phyloP scores from a whole-genome alignment of 2,797 vertebrate genomes.

The Sebastes hubbsi region DNA sequence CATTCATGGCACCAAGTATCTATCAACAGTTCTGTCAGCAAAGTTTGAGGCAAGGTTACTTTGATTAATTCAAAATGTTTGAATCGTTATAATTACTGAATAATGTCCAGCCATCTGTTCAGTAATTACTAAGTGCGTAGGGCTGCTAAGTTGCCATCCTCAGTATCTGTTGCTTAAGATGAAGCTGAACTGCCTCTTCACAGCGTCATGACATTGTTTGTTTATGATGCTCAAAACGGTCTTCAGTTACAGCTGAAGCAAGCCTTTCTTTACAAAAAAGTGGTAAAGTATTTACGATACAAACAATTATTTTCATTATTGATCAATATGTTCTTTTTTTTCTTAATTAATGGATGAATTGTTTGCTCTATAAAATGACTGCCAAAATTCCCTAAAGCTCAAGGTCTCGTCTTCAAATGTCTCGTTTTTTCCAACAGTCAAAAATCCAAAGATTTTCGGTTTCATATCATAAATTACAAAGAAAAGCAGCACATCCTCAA shows the following conservation, averaged over 20 bases:
- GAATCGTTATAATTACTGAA: background rate
- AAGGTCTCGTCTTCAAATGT: background rate
- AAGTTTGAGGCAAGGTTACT: background rate
- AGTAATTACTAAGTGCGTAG: background rate
- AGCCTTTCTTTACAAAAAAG: background rate
- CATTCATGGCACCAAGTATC: background rate
- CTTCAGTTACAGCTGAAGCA: background rate
- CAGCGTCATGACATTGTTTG: background rate
- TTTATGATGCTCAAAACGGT: background rate
- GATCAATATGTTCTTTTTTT: background rate
- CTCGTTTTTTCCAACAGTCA: fast-evolving
- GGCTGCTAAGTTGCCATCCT: background rate
- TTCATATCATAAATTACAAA: too few relatives aligned
- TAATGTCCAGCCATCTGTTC: background rate
- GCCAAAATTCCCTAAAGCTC: background rate
- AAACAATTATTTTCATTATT: background rate
- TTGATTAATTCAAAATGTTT: background rate
- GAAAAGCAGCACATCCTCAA: too few relatives aligned
- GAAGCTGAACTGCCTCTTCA: background rate
- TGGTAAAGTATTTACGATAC: too few relatives aligned
- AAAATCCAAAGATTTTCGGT: fast-evolving
- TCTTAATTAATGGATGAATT: background rate
- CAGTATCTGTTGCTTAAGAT: background rate
- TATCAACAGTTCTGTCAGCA: background rate
- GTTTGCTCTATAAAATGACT: background rate